phyloP scores from a whole-genome alignment of 2,888 invertebrate species.

The Phania funesta region DNA sequence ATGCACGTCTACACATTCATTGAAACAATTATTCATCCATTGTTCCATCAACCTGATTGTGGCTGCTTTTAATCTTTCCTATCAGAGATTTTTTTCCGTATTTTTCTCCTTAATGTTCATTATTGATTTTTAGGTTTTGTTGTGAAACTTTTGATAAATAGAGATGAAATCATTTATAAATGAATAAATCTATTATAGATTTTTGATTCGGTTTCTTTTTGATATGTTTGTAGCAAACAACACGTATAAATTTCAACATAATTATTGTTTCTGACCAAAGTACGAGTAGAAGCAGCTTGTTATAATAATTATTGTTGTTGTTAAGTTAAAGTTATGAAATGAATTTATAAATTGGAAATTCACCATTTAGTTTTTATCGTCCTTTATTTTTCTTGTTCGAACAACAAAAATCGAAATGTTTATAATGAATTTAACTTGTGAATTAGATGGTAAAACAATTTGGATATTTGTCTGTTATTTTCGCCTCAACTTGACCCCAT shows the following conservation, averaged over 20 bases:
- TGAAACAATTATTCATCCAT: not conserved
- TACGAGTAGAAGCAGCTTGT: too few species aligned
- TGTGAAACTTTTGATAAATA: constrained; percentile 18
- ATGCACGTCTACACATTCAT: not conserved
- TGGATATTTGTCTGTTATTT: too few species aligned
- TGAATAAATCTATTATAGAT: constrained; percentile 30
- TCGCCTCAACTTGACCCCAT: too few species aligned
- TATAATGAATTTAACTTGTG: too few species aligned
- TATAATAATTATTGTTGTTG: too few species aligned
- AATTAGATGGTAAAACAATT: too few species aligned
- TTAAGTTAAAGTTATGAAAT: too few species aligned
- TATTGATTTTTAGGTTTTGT: constrained; percentile 25
- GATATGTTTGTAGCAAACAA: not conserved
- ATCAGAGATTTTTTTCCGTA: not conserved
- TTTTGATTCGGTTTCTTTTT: constrained; percentile 13
- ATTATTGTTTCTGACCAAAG: too few species aligned
- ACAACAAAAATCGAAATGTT: too few species aligned
- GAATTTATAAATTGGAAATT: too few species aligned
- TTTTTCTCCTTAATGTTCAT: constrained; percentile 21
- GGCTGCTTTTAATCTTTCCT: not conserved
- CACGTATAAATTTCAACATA: not conserved
- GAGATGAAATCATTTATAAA: constrained; percentile 66
- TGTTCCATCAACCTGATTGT: constrained; percentile 5
- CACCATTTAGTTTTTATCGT: too few species aligned
- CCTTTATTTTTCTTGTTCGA: too few species aligned